Base-by-base conservation (phyloP, 2,888 invertebrate species). In the Epiblema foenella region DNA sequence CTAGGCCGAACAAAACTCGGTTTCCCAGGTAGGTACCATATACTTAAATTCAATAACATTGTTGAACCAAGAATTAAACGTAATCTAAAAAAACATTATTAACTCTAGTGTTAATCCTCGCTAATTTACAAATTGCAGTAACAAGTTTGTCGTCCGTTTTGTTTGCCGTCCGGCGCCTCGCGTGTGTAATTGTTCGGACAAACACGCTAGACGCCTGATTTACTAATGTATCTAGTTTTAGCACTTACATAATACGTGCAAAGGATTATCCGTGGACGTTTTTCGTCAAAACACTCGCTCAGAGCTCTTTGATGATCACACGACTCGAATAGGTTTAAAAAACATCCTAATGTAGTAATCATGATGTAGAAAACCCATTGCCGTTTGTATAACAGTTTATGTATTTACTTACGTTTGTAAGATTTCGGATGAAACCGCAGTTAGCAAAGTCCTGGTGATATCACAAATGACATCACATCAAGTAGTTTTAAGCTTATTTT, bases 211-310 rank as follows among this genome's bases (percentile, higher is more conserved):
- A 85, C 84, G 87, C 79, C 86, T 85, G 90, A 90, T 91, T 88
- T 87, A 88, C 88, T 90, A 87, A 91, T 89, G 89, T 92, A 89
- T 87, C 87, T 85, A 88, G 89, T 89, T 91, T 91, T 90, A 90
- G 87, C 86, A 87, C 86, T 87, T 88, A 84, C 81, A 82, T 81
- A 83, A 83, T 77, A 73, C 73, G 57, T 70, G 73, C 63, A 66
- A 69, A 68, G 65, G 64, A 65, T 73, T 42, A 68, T 71, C 57
- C 54, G 52, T 46, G 9, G 29, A 46, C n/a, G 54, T 12, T 46
- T 52, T 54, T 54, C 20, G 15, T 46, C 60, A 63, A 52, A 51
- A 52, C 63, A 51, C 49, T 33, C 33, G 62, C 12, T 29, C 8
- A 60, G 24, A 29, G 49, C 2, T 59, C 12, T n/a, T 42, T 42